A percentile compares a stretch with the other conserved stretches of the same genome.
Conservation (phyloP, 2,888 invertebrate species). For the Ormyrus pomaceus region DNA sequence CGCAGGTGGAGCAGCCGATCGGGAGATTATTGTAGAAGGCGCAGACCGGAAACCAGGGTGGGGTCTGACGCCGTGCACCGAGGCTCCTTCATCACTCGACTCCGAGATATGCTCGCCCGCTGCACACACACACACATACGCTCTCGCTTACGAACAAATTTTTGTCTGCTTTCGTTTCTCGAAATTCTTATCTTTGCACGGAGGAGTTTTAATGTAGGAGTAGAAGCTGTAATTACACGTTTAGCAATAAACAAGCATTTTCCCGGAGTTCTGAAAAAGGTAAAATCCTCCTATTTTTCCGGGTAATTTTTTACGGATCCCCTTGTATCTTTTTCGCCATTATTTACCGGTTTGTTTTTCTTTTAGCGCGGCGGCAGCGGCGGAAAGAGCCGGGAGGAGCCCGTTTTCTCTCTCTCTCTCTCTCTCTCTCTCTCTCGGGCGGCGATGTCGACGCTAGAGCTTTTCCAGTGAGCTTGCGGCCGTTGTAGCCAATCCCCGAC, state of each 20-base stretch:
- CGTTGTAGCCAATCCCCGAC: conserved; percentile 37
- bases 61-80: conserved; percentile 18
- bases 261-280: not conserved
- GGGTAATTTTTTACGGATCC: conserved; percentile 54
- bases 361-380: not conserved
- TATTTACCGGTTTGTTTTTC: conserved; percentile 57
- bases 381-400: conserved; percentile 17
- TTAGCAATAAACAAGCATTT: not conserved
- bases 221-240: not conserved
- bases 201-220: no score
- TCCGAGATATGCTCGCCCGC: conserved; percentile 5
- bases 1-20: conserved; percentile 68
- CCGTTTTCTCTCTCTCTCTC: conserved; percentile 29
- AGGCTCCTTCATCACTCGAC: conserved; percentile 36
- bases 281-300: conserved; percentile 15
- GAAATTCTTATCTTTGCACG: no score
- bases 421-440: conserved; percentile 1
- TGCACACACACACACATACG: no score
- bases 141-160: no score
- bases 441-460: conserved; percentile 11
- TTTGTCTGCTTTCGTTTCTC: no score
- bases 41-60: conserved; percentile 68
- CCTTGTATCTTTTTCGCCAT: conserved; percentile 42
- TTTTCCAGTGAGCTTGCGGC: conserved; percentile 37
- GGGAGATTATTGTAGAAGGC: conserved; percentile 70